Evolutionary conservation across 2,113 vertebrate species (phyloP).

Genomic region (Etia nguti): DNA sequence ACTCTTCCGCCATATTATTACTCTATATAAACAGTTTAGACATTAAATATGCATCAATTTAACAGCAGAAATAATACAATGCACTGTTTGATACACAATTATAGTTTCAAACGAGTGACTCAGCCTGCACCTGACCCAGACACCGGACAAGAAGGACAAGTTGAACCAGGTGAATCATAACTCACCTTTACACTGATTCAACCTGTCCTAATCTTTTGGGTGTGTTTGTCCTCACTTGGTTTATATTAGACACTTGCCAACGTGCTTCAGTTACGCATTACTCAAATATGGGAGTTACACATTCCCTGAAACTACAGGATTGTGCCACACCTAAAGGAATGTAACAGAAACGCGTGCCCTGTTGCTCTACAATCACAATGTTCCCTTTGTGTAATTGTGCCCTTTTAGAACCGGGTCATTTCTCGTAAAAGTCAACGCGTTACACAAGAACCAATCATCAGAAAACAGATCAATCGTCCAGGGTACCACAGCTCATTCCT

Average conservation of each 20-base stretch:
- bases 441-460: background rate
- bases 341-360: background rate
- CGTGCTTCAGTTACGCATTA: background rate
- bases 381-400: background rate
- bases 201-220: background rate
- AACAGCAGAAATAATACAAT: background rate
- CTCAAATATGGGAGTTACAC: background rate
- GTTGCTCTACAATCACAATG: background rate
- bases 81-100: background rate
- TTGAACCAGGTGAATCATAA: background rate
- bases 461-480: background rate
- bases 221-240: background rate
- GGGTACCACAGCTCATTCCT: background rate
- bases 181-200: background rate
- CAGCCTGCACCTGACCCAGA: background rate
- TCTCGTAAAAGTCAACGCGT: background rate
- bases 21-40: background rate
- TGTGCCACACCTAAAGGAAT: background rate
- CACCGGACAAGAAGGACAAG: background rate
- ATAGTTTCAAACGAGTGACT: background rate
- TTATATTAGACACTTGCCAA: background rate
- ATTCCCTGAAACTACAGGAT: background rate
- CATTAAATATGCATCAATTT: background rate
- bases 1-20: background rate
- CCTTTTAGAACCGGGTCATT: accelerated